Evolutionary conservation across 2,888 invertebrate species (phyloP).

Genomic region (Orchestes rusci): DNA sequence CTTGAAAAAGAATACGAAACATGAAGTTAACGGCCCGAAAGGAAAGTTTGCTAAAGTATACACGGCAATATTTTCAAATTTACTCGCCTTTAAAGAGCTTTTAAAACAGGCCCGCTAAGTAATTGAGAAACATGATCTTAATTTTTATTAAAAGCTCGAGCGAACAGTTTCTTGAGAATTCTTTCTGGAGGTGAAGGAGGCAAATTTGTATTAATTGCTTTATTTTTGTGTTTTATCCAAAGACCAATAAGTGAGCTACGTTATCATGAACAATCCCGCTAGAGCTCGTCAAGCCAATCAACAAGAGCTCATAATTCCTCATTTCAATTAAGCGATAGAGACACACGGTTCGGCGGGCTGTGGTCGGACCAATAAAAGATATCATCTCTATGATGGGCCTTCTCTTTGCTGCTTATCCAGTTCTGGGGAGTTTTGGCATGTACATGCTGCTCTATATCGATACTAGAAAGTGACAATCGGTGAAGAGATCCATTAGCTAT

Average conservation of each 20-base stretch:
- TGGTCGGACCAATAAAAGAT: slow-evolving; percentile 41
- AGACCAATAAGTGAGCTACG: too few species aligned
- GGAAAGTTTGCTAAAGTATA: slow-evolving; percentile 37
- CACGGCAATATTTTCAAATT: slow-evolving; percentile 44
- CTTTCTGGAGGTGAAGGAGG: too few species aligned
- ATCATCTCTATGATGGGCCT: slow-evolving; percentile 40
- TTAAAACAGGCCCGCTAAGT: slow-evolving; percentile 43
- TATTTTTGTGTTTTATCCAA: too few species aligned
- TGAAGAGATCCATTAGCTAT: too few species aligned
- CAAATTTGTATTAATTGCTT: too few species aligned
- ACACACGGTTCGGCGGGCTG: slow-evolving; percentile 25
- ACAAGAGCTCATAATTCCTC: slow-evolving; percentile 38
- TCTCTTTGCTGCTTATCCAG: slow-evolving; percentile 23
- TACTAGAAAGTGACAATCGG: too few species aligned
- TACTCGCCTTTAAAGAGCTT: slow-evolving; percentile 43
- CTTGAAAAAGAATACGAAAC: slow-evolving; percentile 18
- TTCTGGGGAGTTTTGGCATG: slow-evolving; percentile 13
- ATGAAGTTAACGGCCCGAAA: slow-evolving; percentile 23
- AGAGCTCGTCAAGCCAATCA: slow-evolving; percentile 30
- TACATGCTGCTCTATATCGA: too few species aligned
- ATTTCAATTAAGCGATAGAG: slow-evolving; percentile 40
- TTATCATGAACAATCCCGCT: slow-evolving; percentile 19
- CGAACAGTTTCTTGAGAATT: too few species aligned
- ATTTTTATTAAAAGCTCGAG: slow-evolving; percentile 35
- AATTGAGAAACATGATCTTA: slow-evolving; percentile 46